Base-by-base conservation (phyloP, 2,888 invertebrate species). In the Lapara coniferarum region DNA sequence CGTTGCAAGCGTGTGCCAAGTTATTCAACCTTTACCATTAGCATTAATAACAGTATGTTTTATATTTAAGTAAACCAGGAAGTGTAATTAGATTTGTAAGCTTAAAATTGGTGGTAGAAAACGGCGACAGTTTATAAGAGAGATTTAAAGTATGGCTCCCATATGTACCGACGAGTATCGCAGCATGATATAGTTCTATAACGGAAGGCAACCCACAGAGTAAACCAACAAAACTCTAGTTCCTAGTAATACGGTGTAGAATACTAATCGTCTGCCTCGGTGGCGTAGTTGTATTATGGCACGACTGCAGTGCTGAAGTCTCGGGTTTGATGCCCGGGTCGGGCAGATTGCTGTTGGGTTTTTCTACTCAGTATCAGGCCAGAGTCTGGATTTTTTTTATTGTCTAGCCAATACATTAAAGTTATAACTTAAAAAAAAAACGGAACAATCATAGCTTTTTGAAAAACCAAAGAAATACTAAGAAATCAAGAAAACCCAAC, bases 11-110 rank as follows among this genome's bases (percentile, higher is more conserved):
- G 74, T 72, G 74, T 70, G 77, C 75, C 74, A 75, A 74, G 74
- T 75, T 74, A 81, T 74, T 79, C 75, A 73, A 77, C 75, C 75
- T 72, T 75, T 37, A 4, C 2, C 1, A 37, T 37, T 37, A 37
- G 37, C 37, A 37, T 37, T 7, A 37, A 7, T 37, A 37, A 37
- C 2, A 37, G 44, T n/a, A n/a, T 56, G 16, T 16, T 55, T 55
- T 55, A 55, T 55, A 55, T 19, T 55, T 19, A 19, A 8, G 16
- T 55, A 16, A 16, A 55, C 10, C 16, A 10, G 10, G 53, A 16
- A 5, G 19, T 8, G 16, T 55, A 16, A 6, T 16, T 16, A 55
- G 53, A 55, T n/a, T 0, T 53, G 8, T 55, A 55, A 19, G 55
- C 55, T 8, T 10, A 55, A 10, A 19, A 16, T 19, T 55, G 2